Evolutionary conservation across 2,888 invertebrate genomes (phyloP), one percentile per base, ranked within the genome.

Genomic region (Blomia tropicalis): DNA sequence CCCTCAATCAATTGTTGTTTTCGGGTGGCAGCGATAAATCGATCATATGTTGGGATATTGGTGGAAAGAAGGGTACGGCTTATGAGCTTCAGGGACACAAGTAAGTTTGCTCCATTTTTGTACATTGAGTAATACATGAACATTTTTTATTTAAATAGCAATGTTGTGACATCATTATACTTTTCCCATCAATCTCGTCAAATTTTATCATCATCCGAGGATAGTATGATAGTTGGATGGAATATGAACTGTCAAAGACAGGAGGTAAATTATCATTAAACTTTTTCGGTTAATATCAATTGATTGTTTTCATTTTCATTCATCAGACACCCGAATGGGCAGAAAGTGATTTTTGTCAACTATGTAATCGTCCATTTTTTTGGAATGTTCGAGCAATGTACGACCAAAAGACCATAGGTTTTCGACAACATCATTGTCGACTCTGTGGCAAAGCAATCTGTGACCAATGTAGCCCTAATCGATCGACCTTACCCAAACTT

Each of bases 301-400:
- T 5, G 43, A 41, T 60, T 19, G 56, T 63, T 63, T 47, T 64
- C 17, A 43, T 62, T 43, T 30, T 56, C 29, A 29, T 31, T 29
- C 51, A 27, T 47, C 7, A 81, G 80, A 93, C 93, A 0, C 93
- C 96, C 17, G 84, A 84, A 66, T 98, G 98, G 98, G 82, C 83
- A 67, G 93, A 95, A 72, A 84, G 88, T 44, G 95, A 96, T 75
- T 80, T 83, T 44, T 99, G 98, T 74, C 86, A 96, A 78, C 79
- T 89, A 64, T 99, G 98, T 74, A 83, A 84, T 60, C 80, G 86
- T 65, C 98, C 98, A 25, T 98, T 98, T 77, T 96, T 96, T 76
- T 98, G 98, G 98, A 99, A 99, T 76, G 81, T 98, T 59, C 82
- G 87, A 66, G 90, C 89, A 14, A 98, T 99, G 95, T 91, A 96